Conservation (phyloP, 2,797 vertebrate species). For the Chiroxiphia lanceolata region DNA sequence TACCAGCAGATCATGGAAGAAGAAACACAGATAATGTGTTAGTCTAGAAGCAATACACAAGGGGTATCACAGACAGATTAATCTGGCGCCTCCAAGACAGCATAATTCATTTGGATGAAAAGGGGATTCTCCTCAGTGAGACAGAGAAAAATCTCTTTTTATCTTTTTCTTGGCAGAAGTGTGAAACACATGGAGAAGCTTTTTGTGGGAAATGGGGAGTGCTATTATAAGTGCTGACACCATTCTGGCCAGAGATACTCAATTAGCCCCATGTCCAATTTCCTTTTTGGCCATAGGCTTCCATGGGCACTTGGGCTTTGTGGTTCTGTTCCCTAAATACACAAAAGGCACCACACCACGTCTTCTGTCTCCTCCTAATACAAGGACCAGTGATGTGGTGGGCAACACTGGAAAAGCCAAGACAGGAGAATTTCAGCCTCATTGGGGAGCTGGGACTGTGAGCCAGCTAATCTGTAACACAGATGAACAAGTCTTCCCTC, state of each 20-base stretch:
- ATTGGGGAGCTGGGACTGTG: not conserved
- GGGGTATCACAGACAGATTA: conserved; percentile 43
- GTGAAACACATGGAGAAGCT: not conserved
- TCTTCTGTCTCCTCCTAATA: not conserved
- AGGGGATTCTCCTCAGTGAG: conserved; percentile 16
- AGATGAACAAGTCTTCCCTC: not conserved
- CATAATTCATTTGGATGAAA: conserved; percentile 49
- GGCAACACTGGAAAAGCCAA: not conserved
- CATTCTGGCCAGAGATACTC: not conserved
- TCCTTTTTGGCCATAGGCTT: not conserved
- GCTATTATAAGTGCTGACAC: not conserved
- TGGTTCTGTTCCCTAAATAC: not conserved
- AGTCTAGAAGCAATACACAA: conserved; percentile 5
- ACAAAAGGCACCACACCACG: not conserved
- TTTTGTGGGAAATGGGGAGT: not conserved
- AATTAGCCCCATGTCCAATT: not conserved
- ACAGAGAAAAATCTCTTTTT: conserved; percentile 35
- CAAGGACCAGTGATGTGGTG: not conserved
- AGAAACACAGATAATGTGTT: not conserved
- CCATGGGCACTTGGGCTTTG: not conserved
- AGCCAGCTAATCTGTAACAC: not conserved
- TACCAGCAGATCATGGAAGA: not conserved
- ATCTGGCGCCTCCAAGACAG: conserved; percentile 51
- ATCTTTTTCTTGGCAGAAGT: conserved; percentile 8
- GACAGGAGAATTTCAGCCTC: not conserved